Evolutionary conservation across 2,888 invertebrate genomes (phyloP), one percentile per base, ranked within the genome.

Genomic region (Sarcophaga carnaria): DNA sequence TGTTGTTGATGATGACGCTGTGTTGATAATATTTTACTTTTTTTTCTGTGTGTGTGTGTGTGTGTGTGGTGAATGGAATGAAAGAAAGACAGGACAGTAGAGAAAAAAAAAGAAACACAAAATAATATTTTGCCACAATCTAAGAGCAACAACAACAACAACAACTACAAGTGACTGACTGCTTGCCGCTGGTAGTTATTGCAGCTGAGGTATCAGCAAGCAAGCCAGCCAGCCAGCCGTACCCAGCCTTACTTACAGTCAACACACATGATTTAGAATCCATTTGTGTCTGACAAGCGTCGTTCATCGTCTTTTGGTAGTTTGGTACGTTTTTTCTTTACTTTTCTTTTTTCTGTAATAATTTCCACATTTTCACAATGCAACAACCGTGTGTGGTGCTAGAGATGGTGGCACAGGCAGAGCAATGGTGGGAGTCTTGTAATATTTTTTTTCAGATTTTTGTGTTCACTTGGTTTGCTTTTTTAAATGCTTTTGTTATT

Each of bases 361-460:
- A 78, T 83, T 83, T 83, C 59, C 78, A 78, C 83, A 77, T 83
- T 83, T 77, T 59, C 69, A 76, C 74, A 82, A 54, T 54, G 54
- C 17, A 5, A 12, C 54, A 54, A 17, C 17, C 3, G 17, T 12
- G 17, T 54, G 54, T 17, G 54, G 4, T 14, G 54, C 12, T 54
- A 54, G 54, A 14, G 17, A 54, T 14, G 54, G 17, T 5, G 17
- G 54, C 54, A 54, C 5, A 14, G 17, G 0, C 54, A 17, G 17
- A 4, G 54, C 54, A 12, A 72, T 78, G 78, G 76, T 78, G 83
- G 83, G 72, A 83, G 78, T 72, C 66, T 37, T 37, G 22, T 14
- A 72, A 27, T 45, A 60, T 54, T 54, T 54, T 14, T 54, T 54
- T 54, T 54, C 17, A 54, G 54, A 54, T 8, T 54, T 54, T 54